Evolutionary conservation across 2,888 invertebrate species (phyloP).

Genomic region (Heliconius sara): DNA sequence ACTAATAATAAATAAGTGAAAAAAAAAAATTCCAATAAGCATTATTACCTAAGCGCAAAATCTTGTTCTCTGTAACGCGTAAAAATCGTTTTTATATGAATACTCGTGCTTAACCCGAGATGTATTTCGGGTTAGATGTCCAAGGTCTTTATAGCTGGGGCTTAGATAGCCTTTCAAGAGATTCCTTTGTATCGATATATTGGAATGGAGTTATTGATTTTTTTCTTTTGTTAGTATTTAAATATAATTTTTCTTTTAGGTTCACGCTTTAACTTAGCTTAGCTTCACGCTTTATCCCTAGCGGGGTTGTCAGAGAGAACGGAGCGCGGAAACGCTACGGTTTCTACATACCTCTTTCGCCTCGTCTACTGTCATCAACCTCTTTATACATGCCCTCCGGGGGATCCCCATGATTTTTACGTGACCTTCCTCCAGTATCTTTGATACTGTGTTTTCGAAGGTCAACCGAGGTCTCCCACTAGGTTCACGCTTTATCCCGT

Average conservation of each 20-base stretch:
- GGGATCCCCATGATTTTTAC: too few relatives aligned
- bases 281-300: too few relatives aligned
- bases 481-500: neutral
- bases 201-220: conserved; percentile 43
- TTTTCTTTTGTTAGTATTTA: conserved; percentile 3
- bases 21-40: conserved; percentile 45
- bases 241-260: neutral
- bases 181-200: conserved; percentile 37
- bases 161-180: conserved; percentile 60
- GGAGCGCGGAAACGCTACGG: too few relatives aligned
- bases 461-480: too few relatives aligned
- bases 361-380: too few relatives aligned
- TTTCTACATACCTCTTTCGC: too few relatives aligned
- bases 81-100: conserved; percentile 64
- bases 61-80: conserved; percentile 54
- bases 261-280: neutral
- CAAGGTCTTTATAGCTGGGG: conserved; percentile 62
- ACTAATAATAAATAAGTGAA: neutral
- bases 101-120: conserved; percentile 69
- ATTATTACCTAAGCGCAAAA: conserved; percentile 49
- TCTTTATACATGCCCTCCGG: too few relatives aligned
- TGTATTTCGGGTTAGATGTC: conserved; percentile 62
- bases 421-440: too few relatives aligned
- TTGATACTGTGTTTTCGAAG: too few relatives aligned
- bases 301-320: too few relatives aligned